phyloP scores from a whole-genome alignment of 1,140 invertebrate genomes.

The Drosophila elegans region DNA sequence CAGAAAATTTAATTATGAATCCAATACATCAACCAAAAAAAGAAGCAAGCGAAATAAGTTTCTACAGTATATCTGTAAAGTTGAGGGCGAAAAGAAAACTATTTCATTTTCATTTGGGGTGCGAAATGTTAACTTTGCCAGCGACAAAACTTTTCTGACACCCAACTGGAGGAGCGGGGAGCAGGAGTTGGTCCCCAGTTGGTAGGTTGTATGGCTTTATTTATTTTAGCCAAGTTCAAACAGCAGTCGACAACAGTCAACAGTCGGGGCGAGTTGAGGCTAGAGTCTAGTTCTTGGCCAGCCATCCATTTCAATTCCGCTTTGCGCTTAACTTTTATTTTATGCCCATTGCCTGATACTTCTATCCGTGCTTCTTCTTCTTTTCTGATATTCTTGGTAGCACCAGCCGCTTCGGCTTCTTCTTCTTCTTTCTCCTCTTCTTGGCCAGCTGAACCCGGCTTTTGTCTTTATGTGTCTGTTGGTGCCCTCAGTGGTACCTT shows the following conservation, averaged over 20 bases:
- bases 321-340: conserved; percentile 79
- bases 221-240: conserved; percentile 82
- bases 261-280: conserved; percentile 28
- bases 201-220: conserved; percentile 77
- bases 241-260: conserved; percentile 54
- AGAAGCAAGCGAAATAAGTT: conserved; percentile 1
- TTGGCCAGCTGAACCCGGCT: conserved; percentile 42
- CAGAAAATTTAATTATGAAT: conserved; percentile 75
- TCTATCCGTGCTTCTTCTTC: conserved; percentile 18
- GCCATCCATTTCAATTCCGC: conserved; percentile 72
- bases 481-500: conserved; percentile 58
- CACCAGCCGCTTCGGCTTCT: conserved; percentile 19
- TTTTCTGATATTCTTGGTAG: conserved; percentile 15
- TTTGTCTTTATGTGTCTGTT: conserved; percentile 51
- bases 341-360: conserved; percentile 60
- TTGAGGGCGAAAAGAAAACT: conserved; percentile 46
- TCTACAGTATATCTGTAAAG: conserved; percentile 30
- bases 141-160: conserved; percentile 68
- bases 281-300: conserved; percentile 62
- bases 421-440: conserved; percentile 20
- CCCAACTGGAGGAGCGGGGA: conserved; percentile 43
- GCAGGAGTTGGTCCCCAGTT: conserved; percentile 43
- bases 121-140: conserved; percentile 58
- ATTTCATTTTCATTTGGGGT: conserved; percentile 71
- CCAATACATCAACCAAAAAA: conserved; percentile 41